Base-by-base conservation (phyloP, 2,113 vertebrate genomes). In the Rhodinocichla rosea region DNA sequence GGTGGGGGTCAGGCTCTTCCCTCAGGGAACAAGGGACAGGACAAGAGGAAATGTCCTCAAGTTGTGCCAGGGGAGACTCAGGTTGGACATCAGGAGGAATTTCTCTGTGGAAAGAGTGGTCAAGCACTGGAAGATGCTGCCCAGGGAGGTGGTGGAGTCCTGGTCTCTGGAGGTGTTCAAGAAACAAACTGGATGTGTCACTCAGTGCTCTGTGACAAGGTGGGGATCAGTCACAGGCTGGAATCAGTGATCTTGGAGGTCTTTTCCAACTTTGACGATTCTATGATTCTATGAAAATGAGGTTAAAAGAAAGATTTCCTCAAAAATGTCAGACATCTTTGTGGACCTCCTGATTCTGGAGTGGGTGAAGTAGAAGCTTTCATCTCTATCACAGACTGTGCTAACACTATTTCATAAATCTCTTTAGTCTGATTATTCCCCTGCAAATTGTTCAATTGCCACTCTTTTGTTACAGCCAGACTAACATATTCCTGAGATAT, bases 91-190 rank as follows among this genome's bases (percentile, higher is more conserved):
- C 9, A n/a, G 35, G 42, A 59, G 6, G 35, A 69, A 69, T 59
- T 82, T 69, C 35, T 59, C 15, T 6, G 7, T 50, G 53, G 44
- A 49, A 82, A 19, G 15, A 12, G 15, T 50, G 53, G 23, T 28
- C 23, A 59, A 18, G 35, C 44, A 28, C 3, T 18, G 44, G 53
- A 49, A 49, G 30, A 3, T 0, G 2, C 30, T 49, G 5, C 20
- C 23, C 35, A 49, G 23, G 23, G 53, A n/a, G 19, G 35, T 40
- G 64, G 7, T 49, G 35, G 42, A 49, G 35, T 49, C 18, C n/a
- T 22, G 28, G 3, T 49, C n/a, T 45, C 42, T 39, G 78, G 42
- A 81, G 28, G 11, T 49, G 18, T 49, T 6, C 13, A 28, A 59
- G 64, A 22, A 69, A 59, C 8, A 17, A 22, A 11, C 4, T 10